Evolutionary conservation across 2,113 vertebrate species (phyloP).

Genomic region (Haplochromis vanheusdeni): DNA sequence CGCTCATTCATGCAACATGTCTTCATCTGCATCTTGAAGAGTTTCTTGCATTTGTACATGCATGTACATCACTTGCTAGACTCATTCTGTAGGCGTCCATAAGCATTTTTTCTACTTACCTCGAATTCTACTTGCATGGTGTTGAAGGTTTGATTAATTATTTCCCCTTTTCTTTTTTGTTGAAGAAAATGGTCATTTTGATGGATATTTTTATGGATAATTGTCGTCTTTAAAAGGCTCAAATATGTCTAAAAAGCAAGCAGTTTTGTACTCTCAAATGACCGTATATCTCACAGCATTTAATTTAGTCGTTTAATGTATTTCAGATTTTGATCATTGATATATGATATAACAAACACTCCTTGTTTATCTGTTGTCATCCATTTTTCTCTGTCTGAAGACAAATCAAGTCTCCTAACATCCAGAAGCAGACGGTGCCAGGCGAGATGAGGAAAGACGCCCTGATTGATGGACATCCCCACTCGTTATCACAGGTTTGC

Average conservation of each 20-base stretch:
- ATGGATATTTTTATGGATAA: neutral
- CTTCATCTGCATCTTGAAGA: neutral
- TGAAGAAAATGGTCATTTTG: neutral
- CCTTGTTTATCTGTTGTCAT: neutral
- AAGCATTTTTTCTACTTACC: neutral
- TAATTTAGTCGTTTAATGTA: neutral
- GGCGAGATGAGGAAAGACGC: slow-evolving; percentile 86
- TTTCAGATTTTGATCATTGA: neutral
- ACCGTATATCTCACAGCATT: neutral
- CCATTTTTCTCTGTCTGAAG: slow-evolving; percentile 61
- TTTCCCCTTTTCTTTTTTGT: neutral
- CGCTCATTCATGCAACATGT: neutral
- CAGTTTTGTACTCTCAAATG: neutral
- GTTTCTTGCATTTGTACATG: neutral
- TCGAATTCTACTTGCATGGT: neutral
- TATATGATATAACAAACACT: neutral
- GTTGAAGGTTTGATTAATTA: neutral
- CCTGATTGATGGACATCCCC: slow-evolving; percentile 78
- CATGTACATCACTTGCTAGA: neutral
- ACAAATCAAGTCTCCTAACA: slow-evolving; percentile 85
- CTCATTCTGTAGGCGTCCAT: neutral
- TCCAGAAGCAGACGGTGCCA: slow-evolving; percentile 82
- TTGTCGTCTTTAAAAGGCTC: neutral
- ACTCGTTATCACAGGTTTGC: slow-evolving; percentile 77
- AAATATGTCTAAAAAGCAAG: neutral